Conservation (phyloP, 2,797 vertebrate species). For the Lithobates sylvaticus region DNA sequence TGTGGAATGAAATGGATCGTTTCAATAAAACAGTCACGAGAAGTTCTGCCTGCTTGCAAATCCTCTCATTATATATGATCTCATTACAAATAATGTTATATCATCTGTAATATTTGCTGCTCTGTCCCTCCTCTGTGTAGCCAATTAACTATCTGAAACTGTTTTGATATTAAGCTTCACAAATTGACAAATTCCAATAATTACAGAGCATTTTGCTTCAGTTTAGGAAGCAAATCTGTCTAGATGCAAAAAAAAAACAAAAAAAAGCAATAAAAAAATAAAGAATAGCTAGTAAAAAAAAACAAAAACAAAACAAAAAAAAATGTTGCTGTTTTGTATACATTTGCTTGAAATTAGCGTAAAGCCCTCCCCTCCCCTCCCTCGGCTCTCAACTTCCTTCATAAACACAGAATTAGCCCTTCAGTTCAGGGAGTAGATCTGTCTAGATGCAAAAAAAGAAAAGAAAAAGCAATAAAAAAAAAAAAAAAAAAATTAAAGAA, state of each 20-base stretch:
- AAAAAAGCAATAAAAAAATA: too few species aligned
- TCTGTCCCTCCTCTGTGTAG: background rate
- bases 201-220: constrained; percentile 44
- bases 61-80: constrained; percentile 8
- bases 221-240: constrained; percentile 14
- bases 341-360: constrained; percentile 56
- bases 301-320: background rate
- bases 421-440: background rate
- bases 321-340: constrained; percentile 38
- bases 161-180: constrained; percentile 20
- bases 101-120: constrained; percentile 2
- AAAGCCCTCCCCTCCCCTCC: background rate
- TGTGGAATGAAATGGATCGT: too few species aligned
- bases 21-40: background rate
- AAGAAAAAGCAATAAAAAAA: too few species aligned
- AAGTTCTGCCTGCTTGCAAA: background rate
- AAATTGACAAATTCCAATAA: constrained; percentile 38
- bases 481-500: too few species aligned
- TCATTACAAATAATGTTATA: constrained; percentile 18
- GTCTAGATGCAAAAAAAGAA: too few species aligned
- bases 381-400: constrained; percentile 21
- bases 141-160: constrained; percentile 41
- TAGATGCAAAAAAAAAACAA: background rate
- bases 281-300: too few species aligned
- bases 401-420: constrained; percentile 51